Evolutionary conservation across 2,888 invertebrate species (phyloP).

Genomic region (Leptinotarsa haldemani): DNA sequence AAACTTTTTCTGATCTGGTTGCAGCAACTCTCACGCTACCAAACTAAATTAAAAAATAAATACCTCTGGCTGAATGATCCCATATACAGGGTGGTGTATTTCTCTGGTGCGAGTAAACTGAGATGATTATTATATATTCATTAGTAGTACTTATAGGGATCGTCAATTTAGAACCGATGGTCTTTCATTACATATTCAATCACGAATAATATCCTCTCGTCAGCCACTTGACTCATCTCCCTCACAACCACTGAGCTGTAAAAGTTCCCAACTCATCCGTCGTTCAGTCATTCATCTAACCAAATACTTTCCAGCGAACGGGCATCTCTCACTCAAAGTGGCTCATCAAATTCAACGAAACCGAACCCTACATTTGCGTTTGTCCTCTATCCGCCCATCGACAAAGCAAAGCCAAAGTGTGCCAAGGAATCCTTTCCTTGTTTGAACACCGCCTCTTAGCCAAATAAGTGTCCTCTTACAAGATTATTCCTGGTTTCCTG

Average conservation of each 20-base stretch:
- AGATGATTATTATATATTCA: too few relatives aligned
- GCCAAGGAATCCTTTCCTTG: conserved; percentile 14
- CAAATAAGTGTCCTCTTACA: conserved; percentile 16
- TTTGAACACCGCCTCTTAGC: conserved; percentile 12
- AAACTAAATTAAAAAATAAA: too few relatives aligned
- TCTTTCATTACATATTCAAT: too few relatives aligned
- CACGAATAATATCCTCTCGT: background rate
- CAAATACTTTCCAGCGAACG: background rate
- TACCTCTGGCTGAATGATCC: too few relatives aligned
- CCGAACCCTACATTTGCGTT: conserved; percentile 3
- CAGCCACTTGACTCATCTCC: background rate
- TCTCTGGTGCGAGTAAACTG: too few relatives aligned
- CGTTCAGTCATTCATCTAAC: background rate
- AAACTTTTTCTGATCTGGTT: too few relatives aligned
- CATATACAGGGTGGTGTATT: too few relatives aligned
- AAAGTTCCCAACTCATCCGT: conserved; percentile 2
- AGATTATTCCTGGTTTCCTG: background rate
- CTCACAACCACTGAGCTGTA: background rate
- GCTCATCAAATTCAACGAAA: conserved; percentile 15
- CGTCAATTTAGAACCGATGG: too few relatives aligned
- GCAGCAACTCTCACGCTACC: too few relatives aligned
- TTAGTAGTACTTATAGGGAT: too few relatives aligned
- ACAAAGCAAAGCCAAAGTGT: conserved; percentile 19
- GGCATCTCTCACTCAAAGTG: background rate
- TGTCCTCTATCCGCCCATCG: conserved; percentile 6